Evolutionary conservation across 1,140 invertebrate genomes (phyloP).

Genomic region (Eurosta solidaginis): DNA sequence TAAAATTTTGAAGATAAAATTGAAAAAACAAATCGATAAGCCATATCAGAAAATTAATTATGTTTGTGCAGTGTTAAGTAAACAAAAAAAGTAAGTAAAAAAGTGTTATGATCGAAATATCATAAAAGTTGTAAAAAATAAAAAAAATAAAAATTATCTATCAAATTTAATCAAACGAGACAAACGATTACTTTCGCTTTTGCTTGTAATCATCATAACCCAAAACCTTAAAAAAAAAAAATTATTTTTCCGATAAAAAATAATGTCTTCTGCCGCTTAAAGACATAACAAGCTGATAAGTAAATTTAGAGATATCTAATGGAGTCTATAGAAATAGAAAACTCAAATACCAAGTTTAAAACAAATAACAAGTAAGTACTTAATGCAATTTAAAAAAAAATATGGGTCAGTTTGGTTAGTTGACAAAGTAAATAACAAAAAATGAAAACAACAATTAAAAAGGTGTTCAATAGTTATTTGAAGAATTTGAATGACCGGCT

Average conservation of each 20-base stretch:
- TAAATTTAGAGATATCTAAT: background rate
- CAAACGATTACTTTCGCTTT: background rate
- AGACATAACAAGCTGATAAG: background rate
- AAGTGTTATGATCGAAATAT: background rate
- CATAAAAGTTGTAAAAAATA: background rate
- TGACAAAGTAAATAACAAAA: background rate
- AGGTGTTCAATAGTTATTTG: background rate
- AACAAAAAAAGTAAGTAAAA: background rate
- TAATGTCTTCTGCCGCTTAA: background rate
- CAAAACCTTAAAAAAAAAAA: background rate
- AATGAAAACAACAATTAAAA: background rate
- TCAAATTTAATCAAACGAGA: no score
- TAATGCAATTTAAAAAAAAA: background rate
- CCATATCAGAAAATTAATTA: background rate
- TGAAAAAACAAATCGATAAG: background rate
- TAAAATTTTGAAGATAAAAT: background rate
- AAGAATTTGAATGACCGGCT: background rate
- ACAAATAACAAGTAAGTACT: no score
- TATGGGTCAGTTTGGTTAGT: conserved; percentile 24
- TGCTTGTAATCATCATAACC: background rate
- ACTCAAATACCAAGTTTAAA: background rate
- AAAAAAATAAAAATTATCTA: background rate
- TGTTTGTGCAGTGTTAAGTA: background rate
- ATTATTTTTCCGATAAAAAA: background rate
- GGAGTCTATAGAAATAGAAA: background rate